Percentiles rank a stretch among this genome's conserved stretches.
phyloP scores from a whole-genome alignment of 2,888 invertebrate genomes.

The Chymomyza fuscimana region DNA sequence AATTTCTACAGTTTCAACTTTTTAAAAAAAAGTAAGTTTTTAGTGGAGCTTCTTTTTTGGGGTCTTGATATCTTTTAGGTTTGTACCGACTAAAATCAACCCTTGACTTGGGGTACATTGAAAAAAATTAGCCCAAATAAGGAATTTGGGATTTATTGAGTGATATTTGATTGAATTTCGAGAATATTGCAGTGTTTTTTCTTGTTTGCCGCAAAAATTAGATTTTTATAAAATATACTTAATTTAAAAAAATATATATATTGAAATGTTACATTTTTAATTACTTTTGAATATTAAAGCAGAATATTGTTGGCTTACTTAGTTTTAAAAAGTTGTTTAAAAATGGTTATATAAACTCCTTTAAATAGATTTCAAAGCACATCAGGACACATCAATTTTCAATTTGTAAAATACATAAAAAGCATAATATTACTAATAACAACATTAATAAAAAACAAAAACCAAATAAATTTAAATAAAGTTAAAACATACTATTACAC shows the following conservation, averaged over 20 bases:
- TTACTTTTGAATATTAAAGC: conserved; percentile 35
- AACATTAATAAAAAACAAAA: conserved; percentile 3
- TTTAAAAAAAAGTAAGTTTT: no score
- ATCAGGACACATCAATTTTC: conserved; percentile 28
- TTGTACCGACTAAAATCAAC: no score
- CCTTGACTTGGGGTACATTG: no score
- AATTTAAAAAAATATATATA: background rate
- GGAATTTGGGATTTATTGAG: no score
- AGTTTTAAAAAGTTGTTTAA: conserved; percentile 48
- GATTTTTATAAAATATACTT: background rate
- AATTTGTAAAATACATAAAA: background rate
- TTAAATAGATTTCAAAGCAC: conserved; percentile 12
- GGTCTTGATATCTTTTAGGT: no score
- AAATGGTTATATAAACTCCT: conserved; percentile 47
- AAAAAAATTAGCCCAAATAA: no score
- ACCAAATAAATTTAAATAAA: background rate
- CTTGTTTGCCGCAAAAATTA: background rate
- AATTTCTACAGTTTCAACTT: no score
- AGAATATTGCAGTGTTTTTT: conserved; percentile 5
- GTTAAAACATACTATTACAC: conserved; percentile 13
- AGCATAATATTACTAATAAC: background rate
- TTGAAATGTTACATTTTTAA: conserved; percentile 31
- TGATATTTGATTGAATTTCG: background rate
- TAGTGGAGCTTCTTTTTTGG: no score
- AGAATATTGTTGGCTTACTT: conserved; percentile 40